phyloP scores from a whole-genome alignment of 1,140 invertebrate genomes.

The Nephotettix cincticeps region DNA sequence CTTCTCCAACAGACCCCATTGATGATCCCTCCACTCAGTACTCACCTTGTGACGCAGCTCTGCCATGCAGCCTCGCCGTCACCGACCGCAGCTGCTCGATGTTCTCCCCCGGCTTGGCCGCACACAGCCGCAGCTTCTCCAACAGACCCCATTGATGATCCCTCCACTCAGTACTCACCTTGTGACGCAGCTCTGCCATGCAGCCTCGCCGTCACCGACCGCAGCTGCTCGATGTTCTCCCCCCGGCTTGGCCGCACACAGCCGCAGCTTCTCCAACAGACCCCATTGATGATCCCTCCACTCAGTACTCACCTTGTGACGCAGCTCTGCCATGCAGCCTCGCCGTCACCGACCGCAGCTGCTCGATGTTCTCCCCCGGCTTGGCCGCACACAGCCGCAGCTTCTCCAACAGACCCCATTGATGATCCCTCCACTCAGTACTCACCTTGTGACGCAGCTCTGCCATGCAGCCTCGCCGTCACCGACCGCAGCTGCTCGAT shows the following conservation, averaged over 20 bases:
- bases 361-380: constrained; percentile 47
- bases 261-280: constrained; percentile 47
- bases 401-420: too few species aligned
- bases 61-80: constrained; percentile 45
- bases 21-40: neutral
- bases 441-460: constrained; percentile 35
- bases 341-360: constrained; percentile 49
- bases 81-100: constrained; percentile 38
- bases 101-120: constrained; percentile 49
- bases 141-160: constrained; percentile 46
- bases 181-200: constrained; percentile 39
- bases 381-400: too few species aligned
- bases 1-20: too few species aligned
- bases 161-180: constrained; percentile 43
- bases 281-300: constrained; percentile 39
- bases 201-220: constrained; percentile 49
- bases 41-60: constrained; percentile 35
- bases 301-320: constrained; percentile 31
- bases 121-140: constrained; percentile 52
- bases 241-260: neutral
- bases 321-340: constrained; percentile 43
- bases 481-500: constrained; percentile 52
- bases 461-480: constrained; percentile 45
- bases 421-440: neutral
- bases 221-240: constrained; percentile 54